Conservation (phyloP, 2,113 vertebrate genomes). For the Syrmaticus mikado region DNA sequence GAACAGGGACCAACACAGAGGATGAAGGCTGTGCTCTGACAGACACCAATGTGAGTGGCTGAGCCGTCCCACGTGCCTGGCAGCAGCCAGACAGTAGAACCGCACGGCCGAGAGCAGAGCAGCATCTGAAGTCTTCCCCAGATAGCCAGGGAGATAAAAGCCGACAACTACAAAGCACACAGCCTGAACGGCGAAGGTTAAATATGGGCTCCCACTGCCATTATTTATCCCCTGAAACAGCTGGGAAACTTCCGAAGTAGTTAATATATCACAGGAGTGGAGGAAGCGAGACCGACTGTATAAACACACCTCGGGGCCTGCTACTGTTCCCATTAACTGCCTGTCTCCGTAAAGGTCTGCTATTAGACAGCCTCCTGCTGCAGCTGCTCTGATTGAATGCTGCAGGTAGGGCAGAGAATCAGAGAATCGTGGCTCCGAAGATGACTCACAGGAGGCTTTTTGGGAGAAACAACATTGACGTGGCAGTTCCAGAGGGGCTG, state of each 20-base stretch:
- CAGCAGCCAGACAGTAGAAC: background rate
- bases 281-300: slow-evolving; percentile 66
- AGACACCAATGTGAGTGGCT: fast-evolving
- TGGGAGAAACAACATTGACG: background rate
- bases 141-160: slow-evolving; percentile 66
- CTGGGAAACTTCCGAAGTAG: slow-evolving; percentile 77
- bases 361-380: slow-evolving; percentile 64
- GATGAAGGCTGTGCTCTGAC: background rate
- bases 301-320: slow-evolving; percentile 78
- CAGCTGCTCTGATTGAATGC: slow-evolving; percentile 33
- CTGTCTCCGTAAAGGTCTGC: slow-evolving; percentile 51
- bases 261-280: slow-evolving; percentile 79
- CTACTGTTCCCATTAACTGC: slow-evolving; percentile 73
- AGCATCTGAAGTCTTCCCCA: background rate
- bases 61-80: background rate
- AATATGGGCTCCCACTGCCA: slow-evolving; percentile 74
- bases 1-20: fast-evolving
- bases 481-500: background rate
- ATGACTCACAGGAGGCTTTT: background rate
- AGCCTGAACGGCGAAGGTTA: slow-evolving; percentile 75
- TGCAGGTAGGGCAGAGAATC: slow-evolving; percentile 32
- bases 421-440: background rate
- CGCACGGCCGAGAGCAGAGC: background rate
- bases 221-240: slow-evolving; percentile 78
- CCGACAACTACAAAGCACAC: slow-evolving; percentile 43